A percentile compares a stretch with the other conserved stretches of the same genome.
phyloP scores from a whole-genome alignment of 2,797 vertebrate genomes.

The Thaleichthys pacificus region DNA sequence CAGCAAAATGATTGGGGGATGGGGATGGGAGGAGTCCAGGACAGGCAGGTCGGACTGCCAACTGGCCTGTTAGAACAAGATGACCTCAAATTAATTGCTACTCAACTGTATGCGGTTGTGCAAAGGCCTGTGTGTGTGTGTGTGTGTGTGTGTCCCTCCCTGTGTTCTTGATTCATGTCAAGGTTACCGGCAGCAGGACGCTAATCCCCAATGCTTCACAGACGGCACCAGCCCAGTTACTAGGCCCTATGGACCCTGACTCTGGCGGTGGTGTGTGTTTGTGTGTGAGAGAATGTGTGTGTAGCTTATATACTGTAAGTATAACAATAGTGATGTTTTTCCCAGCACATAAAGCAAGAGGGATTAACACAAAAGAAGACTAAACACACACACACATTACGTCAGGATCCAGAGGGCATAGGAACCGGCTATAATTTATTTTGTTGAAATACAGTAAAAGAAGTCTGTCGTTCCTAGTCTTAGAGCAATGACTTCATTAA shows the following conservation, averaged over 20 bases:
- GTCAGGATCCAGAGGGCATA: too few species aligned
- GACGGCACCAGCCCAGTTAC: too few species aligned
- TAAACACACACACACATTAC: too few species aligned
- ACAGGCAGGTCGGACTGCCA: constrained; percentile 44
- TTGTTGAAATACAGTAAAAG: too few species aligned
- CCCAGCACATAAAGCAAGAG: too few species aligned
- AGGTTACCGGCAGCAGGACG: background rate
- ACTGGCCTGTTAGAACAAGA: constrained; percentile 51
- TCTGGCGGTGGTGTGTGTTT: background rate
- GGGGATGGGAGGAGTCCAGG: constrained; percentile 50
- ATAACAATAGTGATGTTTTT: too few species aligned
- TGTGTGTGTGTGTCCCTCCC: constrained; percentile 2
- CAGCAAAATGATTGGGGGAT: constrained; percentile 61
- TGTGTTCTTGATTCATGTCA: constrained; percentile 5
- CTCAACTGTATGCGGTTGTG: constrained; percentile 43
- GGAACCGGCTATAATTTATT: too few species aligned
- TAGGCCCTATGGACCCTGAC: too few species aligned
- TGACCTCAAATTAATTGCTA: constrained; percentile 58
- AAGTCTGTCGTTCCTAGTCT: too few species aligned
- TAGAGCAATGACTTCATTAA: too few species aligned
- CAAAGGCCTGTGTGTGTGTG: constrained; percentile 10
- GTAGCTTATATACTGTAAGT: constrained; percentile 30
- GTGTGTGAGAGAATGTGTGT: background rate
- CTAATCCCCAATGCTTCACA: background rate
- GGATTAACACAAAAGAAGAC: too few species aligned